Base-by-base conservation (phyloP, 2,797 vertebrate genomes). In the Crocodylus rhombifer region DNA sequence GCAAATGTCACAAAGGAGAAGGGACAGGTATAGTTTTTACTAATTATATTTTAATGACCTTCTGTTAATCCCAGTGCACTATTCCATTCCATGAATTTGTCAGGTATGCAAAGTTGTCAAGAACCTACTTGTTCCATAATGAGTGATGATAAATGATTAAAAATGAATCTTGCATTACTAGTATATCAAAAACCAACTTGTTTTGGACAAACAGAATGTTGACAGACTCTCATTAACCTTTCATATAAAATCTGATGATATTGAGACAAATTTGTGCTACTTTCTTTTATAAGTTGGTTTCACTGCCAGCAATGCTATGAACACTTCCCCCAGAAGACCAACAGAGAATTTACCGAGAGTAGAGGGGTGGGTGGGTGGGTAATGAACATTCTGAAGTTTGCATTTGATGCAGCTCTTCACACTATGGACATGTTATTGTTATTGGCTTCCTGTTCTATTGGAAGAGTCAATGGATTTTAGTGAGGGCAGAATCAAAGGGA, bases 71-170 rank as follows among this genome's bases (percentile, higher is more conserved):
- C 88, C 90, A 94, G 73, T 51, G 42, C 42, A 65, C 89, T 94
- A 90, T 84, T 95, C 94, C 63, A 80, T 92, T 91, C 42, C 2
- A 14, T 94, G 86, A 95, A 91, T 95, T 82, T 88, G 78, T 92
- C 86, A 36, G 36, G 33, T 87, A 90, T 86, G 94, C 82, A 96
- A 95, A 95, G 30, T 69, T 95, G 84, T 86, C 84, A 86, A 25
- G 78, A 95, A 93, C 42, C 62, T 92, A 65, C 80, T 93, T 65
- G 64, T 69, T 33, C 69, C 67, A 11, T 90, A 74, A 90, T 96
- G 93, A 82, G 67, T 89, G 9, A 26, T 75, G 83, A 77, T 36
- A 33, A 94, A 42, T 42, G 42, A 10, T 51, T 51, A 51, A 95
- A 93, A 61, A 7, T 16, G 17, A 79, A 51, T 80, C 57, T 58